phyloP scores from a whole-genome alignment of 2,797 vertebrate species.

The Anguilla marmorata region DNA sequence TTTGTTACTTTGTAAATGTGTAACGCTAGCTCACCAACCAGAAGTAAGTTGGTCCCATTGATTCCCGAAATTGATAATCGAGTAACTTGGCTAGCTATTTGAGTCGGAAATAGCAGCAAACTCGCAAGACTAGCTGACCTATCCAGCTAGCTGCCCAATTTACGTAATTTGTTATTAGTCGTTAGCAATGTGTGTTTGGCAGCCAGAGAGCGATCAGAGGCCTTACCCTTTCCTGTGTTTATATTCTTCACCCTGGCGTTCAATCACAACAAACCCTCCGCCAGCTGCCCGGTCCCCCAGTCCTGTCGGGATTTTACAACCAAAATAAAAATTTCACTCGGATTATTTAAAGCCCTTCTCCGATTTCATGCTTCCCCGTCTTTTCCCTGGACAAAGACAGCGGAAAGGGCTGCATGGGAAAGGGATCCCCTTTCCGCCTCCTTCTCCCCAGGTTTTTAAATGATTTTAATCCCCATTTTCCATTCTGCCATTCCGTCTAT shows the following conservation, averaged over 20 bases:
- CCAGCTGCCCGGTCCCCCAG: conserved; percentile 41
- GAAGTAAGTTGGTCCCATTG: not conserved
- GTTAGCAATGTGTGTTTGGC: not conserved
- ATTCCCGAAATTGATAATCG: not conserved
- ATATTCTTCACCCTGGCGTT: conserved; percentile 50
- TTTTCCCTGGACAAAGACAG: conserved; percentile 51
- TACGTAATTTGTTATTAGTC: conserved; percentile 2
- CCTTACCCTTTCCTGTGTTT: conserved; percentile 58
- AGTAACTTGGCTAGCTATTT: not conserved
- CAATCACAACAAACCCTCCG: conserved; percentile 66
- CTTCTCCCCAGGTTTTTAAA: conserved; percentile 34
- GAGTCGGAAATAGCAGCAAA: not conserved
- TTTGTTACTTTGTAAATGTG: not conserved
- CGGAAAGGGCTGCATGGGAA: conserved; percentile 50
- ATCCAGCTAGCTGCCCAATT: not conserved
- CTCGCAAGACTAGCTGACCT: not conserved
- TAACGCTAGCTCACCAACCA: not conserved
- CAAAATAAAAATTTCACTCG: conserved; percentile 52
- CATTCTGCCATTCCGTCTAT: conserved; percentile 57
- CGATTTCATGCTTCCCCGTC: conserved; percentile 57
- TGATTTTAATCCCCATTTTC: conserved; percentile 59
- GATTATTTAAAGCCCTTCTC: conserved; percentile 45
- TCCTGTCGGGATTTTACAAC: conserved; percentile 56
- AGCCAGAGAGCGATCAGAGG: conserved; percentile 1
- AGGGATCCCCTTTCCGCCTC: conserved; percentile 40